Base-by-base conservation (phyloP, 2,797 vertebrate genomes). In the Nannoperca australis region DNA sequence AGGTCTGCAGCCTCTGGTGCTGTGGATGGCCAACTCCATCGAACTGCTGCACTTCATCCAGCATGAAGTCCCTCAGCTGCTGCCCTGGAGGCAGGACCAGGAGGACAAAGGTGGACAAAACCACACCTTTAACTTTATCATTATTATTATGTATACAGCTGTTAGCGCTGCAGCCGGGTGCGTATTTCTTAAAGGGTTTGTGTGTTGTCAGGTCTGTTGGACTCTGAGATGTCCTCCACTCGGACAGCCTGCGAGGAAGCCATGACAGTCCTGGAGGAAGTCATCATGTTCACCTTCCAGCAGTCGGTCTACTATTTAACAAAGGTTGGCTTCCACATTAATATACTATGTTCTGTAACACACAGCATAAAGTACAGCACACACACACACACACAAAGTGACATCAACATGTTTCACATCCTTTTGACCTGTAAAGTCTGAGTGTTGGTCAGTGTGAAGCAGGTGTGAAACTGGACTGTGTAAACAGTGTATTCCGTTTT, bases 271-370 rank as follows among this genome's bases (percentile, higher is more conserved):
- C 83, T 96, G 82, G 95, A 96, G 87, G 96, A 96, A 82, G 95
- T 96, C 90, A 95, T 96, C 90, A 96, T 96, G 96, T 96, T 96
- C 81, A 95, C 94, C 85, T 96, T 96, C 88, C 96, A 96, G 88
- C 96, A 96, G 93, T 94, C 94, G 0, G 95, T 96, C 84, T 96
- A 96, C 89, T 96, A 96, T 79, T 93, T 96, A 53, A 96, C 96
- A 49, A 96, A 96, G 94, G 96, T 96, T 70, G 58, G 91, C 62
- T n/a, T 14, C 32, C 66, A 59, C 42, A 17, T 44, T 13, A 5
- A 42, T 10, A 45, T 18, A 40, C 32, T 4, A 2, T 30, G 13
- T 27, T 32, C 24, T 18, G 30, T 22, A 55, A 68, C 40, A 62
- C 9, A 34, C 42, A 32, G 1, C 38, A 38, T 42, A 24, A 53